Base-by-base conservation (phyloP, 2,888 invertebrate species). In the Anthrax anthrax region DNA sequence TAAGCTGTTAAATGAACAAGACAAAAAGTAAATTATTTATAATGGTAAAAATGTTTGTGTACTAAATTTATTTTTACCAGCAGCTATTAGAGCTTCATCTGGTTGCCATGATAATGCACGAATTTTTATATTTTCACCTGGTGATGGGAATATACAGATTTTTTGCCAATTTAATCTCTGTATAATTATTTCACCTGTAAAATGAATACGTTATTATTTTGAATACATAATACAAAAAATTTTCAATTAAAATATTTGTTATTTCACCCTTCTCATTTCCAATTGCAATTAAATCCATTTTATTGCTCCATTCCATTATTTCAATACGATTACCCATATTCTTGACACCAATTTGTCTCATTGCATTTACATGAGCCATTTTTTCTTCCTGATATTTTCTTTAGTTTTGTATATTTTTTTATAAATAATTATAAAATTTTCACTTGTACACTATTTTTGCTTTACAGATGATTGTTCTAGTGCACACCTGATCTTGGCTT, bases 91-190 rank as follows among this genome's bases (percentile, higher is more conserved):
- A 70, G 91, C 91, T 54, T 95, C 94, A 74, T 96, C 95, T 9
- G 92, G 90, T 64, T 94, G 77, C 95, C 95, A 96, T 43, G 87
- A 81, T 60, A 96, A 75, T 13, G 84, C 81, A 50, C 76, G 77
- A 1, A 90, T 86, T 37, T 72, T 74, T 17, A 80, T 71, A 58
- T 78, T 78, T 62, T 92, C 89, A 52, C 78, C 78, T 5, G 81
- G 82, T 4, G 91, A 80, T 42, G 78, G 72, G 52, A 91, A 72
- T 46, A 78, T 77, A 83, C 94, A 94, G 10, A 94, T 91, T 67
- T 86, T 84, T 61, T 94, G 90, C 92, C 92, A 94, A 47, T 87
- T 86, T 32, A 95, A 71, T 52, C 95, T 77, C 62, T 94, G 89
- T 39, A 95, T 75, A 48, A 85, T 77, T 9, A 91, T 81, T 71